Percentiles rank a stretch among this genome's conserved stretches.
phyloP scores from a whole-genome alignment of 1,140 invertebrate genomes.

The Halesus radiatus region DNA sequence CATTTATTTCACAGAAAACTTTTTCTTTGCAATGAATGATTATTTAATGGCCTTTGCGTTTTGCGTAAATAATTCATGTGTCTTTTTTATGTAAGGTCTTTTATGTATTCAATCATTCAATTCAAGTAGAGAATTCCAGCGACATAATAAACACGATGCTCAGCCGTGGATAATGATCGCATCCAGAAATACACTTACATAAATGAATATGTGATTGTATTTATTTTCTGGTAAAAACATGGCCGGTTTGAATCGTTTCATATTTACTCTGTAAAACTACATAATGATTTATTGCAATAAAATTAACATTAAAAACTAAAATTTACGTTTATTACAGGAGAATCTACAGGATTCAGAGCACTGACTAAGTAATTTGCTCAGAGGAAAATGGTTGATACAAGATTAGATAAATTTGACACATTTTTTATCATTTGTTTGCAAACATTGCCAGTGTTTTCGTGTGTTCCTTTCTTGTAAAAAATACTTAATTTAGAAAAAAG shows the following conservation, averaged over 20 bases:
- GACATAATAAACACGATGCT: slow-evolving; percentile 5
- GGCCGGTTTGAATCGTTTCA: background rate
- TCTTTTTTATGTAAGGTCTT: slow-evolving; percentile 7
- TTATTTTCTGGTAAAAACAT: slow-evolving; percentile 3
- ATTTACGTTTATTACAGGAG: too few relatives aligned
- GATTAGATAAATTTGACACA: too few relatives aligned
- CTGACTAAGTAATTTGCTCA: too few relatives aligned
- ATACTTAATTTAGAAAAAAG: too few relatives aligned
- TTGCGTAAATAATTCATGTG: background rate
- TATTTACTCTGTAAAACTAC: background rate
- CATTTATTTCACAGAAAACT: background rate
- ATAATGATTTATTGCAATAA: too few relatives aligned
- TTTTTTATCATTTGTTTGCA: too few relatives aligned
- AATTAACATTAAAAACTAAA: background rate
- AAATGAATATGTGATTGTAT: slow-evolving; percentile 33
- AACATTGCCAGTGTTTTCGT: too few relatives aligned
- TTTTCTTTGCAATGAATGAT: slow-evolving; percentile 3
- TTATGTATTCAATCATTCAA: slow-evolving; percentile 12
- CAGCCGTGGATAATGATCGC: slow-evolving; percentile 9
- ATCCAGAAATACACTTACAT: slow-evolving; percentile 12
- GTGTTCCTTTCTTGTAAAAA: too few relatives aligned
- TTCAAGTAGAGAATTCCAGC: background rate
- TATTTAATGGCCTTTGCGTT: slow-evolving; percentile 11
- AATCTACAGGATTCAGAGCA: too few relatives aligned
- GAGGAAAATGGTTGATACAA: too few relatives aligned